These are phyloP conservation scores for Hippocampus comes DNA, from an alignment of 2,113 vertebrate genomes.

Conservation along the genomic window DNA sequence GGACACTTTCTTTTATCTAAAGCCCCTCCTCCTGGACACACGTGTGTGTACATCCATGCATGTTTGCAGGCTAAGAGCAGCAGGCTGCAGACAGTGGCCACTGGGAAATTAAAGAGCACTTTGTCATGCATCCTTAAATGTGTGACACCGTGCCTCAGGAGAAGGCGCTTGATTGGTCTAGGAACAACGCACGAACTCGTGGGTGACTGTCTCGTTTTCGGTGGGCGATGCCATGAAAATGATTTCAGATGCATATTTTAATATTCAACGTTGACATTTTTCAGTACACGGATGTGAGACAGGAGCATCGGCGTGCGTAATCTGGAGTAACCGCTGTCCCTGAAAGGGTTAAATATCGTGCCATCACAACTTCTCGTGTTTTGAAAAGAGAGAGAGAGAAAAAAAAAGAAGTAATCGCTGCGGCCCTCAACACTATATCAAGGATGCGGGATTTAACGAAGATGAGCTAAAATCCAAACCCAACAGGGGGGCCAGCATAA, in stretches of 20 bases:
- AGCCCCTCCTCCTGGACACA: conserved; percentile 10
- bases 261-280: background rate
- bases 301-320: too few species aligned
- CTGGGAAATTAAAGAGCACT: conserved; percentile 80
- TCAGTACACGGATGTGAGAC: background rate
- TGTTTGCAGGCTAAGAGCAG: conserved; percentile 41
- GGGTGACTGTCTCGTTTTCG: background rate
- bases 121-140: conserved; percentile 82
- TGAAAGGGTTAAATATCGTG: too few species aligned
- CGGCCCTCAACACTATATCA: conserved; percentile 36
- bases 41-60: conserved; percentile 30
- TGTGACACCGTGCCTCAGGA: conserved; percentile 75
- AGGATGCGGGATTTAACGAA: conserved; percentile 49
- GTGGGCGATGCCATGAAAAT: background rate
- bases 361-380: too few species aligned
- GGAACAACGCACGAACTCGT: too few species aligned
- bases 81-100: conserved; percentile 71
- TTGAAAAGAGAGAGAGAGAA: background rate
- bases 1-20: conserved; percentile 23
- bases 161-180: conserved; percentile 76
- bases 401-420: conserved; percentile 4
- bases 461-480: conserved; percentile 55
- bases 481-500: conserved; percentile 54
- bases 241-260: background rate
- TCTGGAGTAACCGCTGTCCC: too few species aligned